phyloP scores from a whole-genome alignment of 1,140 invertebrate species.

The Aphaenogaster ashmeadi region DNA sequence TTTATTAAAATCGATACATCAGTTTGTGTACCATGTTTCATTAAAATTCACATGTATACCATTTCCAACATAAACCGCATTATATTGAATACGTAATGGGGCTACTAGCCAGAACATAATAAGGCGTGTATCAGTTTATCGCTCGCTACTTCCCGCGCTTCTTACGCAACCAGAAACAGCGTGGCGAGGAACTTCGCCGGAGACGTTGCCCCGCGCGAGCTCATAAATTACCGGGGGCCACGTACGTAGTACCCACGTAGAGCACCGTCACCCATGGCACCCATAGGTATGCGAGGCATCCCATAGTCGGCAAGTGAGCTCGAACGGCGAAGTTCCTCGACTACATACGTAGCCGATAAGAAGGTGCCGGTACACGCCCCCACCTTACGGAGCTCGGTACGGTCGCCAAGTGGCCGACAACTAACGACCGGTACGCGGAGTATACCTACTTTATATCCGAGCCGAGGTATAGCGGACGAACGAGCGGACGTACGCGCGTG shows the following conservation, averaged over 20 bases:
- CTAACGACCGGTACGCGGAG: slow-evolving; percentile 61
- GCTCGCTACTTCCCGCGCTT: slow-evolving; percentile 35
- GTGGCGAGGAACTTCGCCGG: not conserved
- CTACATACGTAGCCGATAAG: slow-evolving; percentile 1
- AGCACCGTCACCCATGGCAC: slow-evolving; percentile 28
- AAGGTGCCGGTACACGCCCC: slow-evolving; percentile 60
- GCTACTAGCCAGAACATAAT: not conserved
- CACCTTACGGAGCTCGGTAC: slow-evolving; percentile 54
- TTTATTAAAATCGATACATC: not conserved
- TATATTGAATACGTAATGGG: not conserved
- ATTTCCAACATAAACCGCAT: not conserved
- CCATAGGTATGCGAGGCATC: slow-evolving; percentile 51
- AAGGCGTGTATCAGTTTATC: slow-evolving; percentile 44
- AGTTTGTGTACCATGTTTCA: not conserved
- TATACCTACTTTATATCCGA: slow-evolving; percentile 62
- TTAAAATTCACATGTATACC: not conserved
- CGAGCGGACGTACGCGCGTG: slow-evolving; percentile 6
- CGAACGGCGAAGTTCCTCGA: slow-evolving; percentile 49
- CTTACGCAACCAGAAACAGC: slow-evolving; percentile 44
- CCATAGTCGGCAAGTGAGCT: slow-evolving; percentile 1
- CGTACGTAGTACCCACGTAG: slow-evolving; percentile 6
- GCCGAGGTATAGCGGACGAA: slow-evolving; percentile 29
- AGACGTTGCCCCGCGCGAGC: slow-evolving; percentile 43
- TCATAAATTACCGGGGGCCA: slow-evolving; percentile 41
- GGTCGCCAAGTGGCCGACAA: slow-evolving; percentile 67